Conservation (phyloP, 2,113 vertebrate species). For the Pelecanus crispus region DNA sequence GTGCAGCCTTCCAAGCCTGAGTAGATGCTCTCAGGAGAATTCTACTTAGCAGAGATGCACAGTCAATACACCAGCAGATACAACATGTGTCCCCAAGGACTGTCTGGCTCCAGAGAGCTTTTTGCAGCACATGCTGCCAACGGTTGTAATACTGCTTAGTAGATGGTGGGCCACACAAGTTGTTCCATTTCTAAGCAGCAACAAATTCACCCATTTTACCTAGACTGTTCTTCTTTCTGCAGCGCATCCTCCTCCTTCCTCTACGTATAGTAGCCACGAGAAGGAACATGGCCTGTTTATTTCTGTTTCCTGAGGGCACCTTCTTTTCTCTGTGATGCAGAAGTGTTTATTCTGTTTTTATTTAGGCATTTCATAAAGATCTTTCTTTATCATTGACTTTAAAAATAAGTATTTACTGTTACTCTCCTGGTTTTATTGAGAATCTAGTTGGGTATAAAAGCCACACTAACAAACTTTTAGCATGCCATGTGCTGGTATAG, state of each 20-base stretch:
- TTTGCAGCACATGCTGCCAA: neutral
- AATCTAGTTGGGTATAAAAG: neutral
- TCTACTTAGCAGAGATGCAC: neutral
- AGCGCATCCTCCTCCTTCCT: neutral
- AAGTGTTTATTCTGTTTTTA: neutral
- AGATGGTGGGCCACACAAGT: neutral
- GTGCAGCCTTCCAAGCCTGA: neutral
- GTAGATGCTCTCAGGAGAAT: neutral
- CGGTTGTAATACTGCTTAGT: neutral
- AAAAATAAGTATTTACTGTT: neutral
- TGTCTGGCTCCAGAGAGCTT: neutral
- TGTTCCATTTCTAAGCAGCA: neutral
- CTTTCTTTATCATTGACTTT: neutral
- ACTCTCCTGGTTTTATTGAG: neutral
- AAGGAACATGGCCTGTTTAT: accelerated
- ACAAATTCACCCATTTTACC: neutral
- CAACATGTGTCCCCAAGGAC: neutral
- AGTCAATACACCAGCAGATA: neutral
- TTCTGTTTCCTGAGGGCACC: neutral
- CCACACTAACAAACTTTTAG: neutral
- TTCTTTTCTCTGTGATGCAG: neutral
- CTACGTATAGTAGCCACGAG: neutral
- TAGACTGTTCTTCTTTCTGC: neutral
- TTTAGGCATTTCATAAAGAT: neutral
- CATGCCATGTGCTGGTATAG: neutral